These are phyloP conservation scores for Halcyon smyrnensis DNA, from an alignment of 2,797 vertebrate species.

Conservation along the genomic window DNA sequence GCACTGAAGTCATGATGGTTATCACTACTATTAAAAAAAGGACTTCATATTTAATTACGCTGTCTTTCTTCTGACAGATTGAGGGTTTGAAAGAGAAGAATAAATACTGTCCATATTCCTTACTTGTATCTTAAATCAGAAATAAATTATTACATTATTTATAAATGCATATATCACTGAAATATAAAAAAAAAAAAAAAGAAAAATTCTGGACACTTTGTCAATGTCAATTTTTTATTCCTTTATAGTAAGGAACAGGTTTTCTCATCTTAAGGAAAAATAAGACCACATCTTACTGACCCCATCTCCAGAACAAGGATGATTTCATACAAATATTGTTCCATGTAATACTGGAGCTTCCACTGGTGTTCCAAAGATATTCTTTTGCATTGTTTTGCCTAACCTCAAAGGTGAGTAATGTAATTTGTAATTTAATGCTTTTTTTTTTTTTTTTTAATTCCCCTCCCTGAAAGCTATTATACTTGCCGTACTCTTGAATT, in stretches of 20 bases:
- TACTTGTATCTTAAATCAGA: background rate
- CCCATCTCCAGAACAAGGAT: background rate
- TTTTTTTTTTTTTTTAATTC: background rate
- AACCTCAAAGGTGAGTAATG: background rate
- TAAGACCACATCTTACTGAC: background rate
- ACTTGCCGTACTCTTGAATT: background rate
- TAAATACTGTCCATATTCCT: background rate
- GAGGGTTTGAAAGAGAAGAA: background rate
- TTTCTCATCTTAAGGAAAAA: background rate
- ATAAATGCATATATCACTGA: background rate
- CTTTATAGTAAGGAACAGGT: background rate
- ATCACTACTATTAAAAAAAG: background rate
- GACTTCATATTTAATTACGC: background rate
- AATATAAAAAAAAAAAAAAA: background rate
- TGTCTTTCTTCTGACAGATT: background rate
- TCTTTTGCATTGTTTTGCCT: background rate
- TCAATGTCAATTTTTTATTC: background rate
- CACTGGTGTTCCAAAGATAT: background rate
- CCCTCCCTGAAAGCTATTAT: background rate
- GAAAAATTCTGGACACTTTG: background rate
- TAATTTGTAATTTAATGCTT: background rate
- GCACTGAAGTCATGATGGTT: background rate
- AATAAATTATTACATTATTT: background rate
- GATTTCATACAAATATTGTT: background rate
- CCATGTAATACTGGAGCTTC: background rate